Conservation (phyloP, 53 echinoderm and acorn worm genomes). For the Paracentrotus lividus region DNA sequence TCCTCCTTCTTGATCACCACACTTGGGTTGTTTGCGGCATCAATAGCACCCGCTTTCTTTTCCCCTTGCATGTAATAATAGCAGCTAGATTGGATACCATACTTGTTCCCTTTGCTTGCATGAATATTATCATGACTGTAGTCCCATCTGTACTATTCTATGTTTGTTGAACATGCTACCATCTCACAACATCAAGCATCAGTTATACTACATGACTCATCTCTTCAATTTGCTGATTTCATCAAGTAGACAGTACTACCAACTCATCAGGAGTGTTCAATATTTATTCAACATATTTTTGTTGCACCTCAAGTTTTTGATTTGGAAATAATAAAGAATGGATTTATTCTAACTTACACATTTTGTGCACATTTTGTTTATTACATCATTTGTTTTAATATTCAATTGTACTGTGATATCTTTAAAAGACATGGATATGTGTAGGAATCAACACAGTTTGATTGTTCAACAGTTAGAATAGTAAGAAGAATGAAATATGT, state of each 20-base stretch:
- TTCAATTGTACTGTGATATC: neutral
- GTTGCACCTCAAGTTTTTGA: neutral
- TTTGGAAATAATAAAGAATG: neutral
- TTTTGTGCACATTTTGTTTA: neutral
- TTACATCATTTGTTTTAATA: neutral
- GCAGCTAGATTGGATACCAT: neutral
- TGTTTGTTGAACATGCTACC: constrained; percentile 22
- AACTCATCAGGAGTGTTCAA: neutral
- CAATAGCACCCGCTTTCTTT: constrained; percentile 42
- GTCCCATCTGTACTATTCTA: constrained; percentile 29
- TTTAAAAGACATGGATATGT: neutral
- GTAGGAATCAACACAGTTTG: neutral
- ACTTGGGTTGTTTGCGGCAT: constrained; percentile 16
- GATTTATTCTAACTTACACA: neutral
- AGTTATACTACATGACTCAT: neutral
- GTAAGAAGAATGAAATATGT: too few species aligned
- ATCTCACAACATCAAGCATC: constrained; percentile 2
- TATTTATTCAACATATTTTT: neutral
- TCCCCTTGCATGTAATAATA: constrained; percentile 39
- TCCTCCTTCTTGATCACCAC: constrained; percentile 25
- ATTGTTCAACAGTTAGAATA: neutral
- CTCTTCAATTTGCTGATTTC: neutral
- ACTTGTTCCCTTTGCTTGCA: neutral
- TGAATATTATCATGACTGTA: constrained; percentile 17
- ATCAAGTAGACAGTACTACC: neutral